A percentile compares a stretch with the other conserved stretches of the same genome.
phyloP scores from a whole-genome alignment of 1,140 invertebrate genomes.

The Pinna nobilis region DNA sequence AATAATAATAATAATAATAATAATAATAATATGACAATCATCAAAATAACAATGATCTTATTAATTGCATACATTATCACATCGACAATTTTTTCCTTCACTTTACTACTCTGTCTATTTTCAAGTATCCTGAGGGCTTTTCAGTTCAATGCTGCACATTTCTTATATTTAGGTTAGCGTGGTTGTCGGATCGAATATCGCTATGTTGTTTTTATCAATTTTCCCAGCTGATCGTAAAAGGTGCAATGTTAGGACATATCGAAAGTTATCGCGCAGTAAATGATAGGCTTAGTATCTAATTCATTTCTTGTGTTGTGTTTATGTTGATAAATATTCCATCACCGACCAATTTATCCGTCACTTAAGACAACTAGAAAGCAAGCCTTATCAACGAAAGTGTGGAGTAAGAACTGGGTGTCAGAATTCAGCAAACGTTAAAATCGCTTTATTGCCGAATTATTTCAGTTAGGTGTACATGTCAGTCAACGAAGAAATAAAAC shows the following conservation, averaged over 20 bases:
- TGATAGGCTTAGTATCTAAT: slow-evolving; percentile 17
- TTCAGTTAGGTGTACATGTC: not conserved
- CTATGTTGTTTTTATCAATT: slow-evolving; percentile 11
- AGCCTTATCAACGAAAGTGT: not conserved
- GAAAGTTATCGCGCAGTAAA: slow-evolving; percentile 2
- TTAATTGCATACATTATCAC: too few relatives aligned
- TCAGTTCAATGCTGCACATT: not conserved
- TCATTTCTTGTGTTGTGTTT: slow-evolving; percentile 15
- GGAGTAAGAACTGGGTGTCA: slow-evolving; percentile 1
- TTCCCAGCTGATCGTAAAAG: slow-evolving; percentile 16
- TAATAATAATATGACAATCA: too few relatives aligned
- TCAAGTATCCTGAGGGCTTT: slow-evolving; percentile 13
- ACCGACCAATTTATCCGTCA: not conserved
- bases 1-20: too few relatives aligned
- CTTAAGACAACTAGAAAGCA: not conserved
- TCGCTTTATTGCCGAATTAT: not conserved
- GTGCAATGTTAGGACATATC: slow-evolving; percentile 18
- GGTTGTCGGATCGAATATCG: not conserved
- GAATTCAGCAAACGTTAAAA: not conserved
- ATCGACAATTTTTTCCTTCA: too few relatives aligned
- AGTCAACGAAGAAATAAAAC: not conserved
- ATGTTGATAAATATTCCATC: not conserved
- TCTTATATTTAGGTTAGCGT: not conserved
- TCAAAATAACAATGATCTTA: too few relatives aligned
- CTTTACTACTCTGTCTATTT: too few relatives aligned